Evolutionary conservation across 1,140 invertebrate species (phyloP).

Genomic region (Bombus vancouverensis): DNA sequence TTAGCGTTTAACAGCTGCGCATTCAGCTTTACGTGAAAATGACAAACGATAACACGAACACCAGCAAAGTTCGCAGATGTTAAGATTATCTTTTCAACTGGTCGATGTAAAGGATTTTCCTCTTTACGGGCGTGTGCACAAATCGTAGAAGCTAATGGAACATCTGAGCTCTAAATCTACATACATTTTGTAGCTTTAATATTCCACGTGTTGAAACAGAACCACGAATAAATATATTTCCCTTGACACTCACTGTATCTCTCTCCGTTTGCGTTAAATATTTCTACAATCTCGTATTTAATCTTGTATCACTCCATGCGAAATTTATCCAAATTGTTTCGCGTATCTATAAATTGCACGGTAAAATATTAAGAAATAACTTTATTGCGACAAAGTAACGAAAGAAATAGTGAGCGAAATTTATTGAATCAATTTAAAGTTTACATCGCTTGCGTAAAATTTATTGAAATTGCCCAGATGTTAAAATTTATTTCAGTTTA

Average conservation of each 20-base stretch:
- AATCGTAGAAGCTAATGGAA: conserved; percentile 16
- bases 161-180: conserved; percentile 15
- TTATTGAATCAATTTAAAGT: background rate
- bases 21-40: background rate
- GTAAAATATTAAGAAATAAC: background rate
- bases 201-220: conserved; percentile 5
- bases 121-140: conserved; percentile 12
- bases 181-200: conserved; percentile 20
- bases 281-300: background rate
- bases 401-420: background rate
- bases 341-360: background rate
- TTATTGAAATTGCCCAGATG: background rate
- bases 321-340: background rate
- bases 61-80: background rate
- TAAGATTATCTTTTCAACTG: background rate
- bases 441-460: background rate
- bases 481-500: background rate
- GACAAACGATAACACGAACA: conserved; percentile 18
- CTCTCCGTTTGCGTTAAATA: background rate
- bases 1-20: background rate
- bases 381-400: background rate
- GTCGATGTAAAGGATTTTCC: background rate
- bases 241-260: background rate
- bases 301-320: background rate
- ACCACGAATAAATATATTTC: conserved; percentile 15